Percentiles rank a stretch among this genome's conserved stretches.
Evolutionary conservation across 2,113 vertebrate species (phyloP).

Genomic region (Charina bottae): DNA sequence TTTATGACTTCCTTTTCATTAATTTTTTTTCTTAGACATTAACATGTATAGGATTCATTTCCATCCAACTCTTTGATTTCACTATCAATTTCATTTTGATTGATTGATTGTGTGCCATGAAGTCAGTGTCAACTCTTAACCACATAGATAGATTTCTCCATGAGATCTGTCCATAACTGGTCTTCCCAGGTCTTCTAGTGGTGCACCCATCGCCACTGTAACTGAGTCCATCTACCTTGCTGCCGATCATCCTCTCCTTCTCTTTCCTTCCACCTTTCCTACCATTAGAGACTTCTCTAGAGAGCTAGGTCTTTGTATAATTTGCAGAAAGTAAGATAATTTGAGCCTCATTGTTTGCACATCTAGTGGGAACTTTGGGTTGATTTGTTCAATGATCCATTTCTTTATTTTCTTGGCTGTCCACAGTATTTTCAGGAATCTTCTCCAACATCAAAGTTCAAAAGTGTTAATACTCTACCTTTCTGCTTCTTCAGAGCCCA

Average conservation of each 20-base stretch:
- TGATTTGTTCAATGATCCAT: not conserved
- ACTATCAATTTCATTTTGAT: not conserved
- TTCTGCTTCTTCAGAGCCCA: not conserved
- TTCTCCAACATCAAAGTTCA: not conserved
- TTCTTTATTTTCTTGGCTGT: not conserved
- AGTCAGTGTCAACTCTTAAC: not conserved
- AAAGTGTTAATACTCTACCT: not conserved
- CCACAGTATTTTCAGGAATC: not conserved
- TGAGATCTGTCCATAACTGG: not conserved
- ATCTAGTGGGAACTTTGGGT: not conserved
- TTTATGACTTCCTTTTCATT: not conserved
- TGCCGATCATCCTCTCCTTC: not conserved
- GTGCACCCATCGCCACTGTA: not conserved
- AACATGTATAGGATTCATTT: not conserved
- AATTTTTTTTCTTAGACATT: too few species aligned
- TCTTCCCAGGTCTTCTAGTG: not conserved
- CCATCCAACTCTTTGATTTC: not conserved
- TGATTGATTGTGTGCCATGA: not conserved
- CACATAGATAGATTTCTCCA: not conserved
- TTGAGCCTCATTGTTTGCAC: not conserved
- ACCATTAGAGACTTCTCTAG: not conserved
- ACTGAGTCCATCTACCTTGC: not conserved
- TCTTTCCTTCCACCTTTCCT: not conserved
- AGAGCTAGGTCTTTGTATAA: not conserved
- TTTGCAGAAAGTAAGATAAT: not conserved